These are phyloP conservation scores for Sialis lutaria DNA, from an alignment of 2,888 invertebrate species.

Conservation along the genomic window DNA sequence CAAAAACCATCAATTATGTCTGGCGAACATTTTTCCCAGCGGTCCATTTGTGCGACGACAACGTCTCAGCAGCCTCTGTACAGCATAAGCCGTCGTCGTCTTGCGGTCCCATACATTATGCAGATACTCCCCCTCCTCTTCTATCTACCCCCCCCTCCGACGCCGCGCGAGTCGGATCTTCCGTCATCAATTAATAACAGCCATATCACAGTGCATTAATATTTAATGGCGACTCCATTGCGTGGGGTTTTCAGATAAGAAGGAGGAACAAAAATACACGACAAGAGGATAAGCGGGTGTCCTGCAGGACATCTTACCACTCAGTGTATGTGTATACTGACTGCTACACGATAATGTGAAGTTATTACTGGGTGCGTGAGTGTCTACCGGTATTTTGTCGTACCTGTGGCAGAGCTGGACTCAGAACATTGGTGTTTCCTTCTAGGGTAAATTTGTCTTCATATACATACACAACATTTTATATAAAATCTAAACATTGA, in stretches of 20 bases:
- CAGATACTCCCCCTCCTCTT: constrained; percentile 20
- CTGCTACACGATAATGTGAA: too few relatives aligned
- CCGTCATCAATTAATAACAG: constrained; percentile 32
- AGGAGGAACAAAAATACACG: background rate
- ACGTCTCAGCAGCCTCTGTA: background rate
- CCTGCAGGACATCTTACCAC: background rate
- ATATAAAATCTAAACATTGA: too few relatives aligned
- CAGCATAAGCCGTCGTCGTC: constrained; percentile 1
- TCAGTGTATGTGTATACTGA: too few relatives aligned
- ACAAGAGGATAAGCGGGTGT: background rate
- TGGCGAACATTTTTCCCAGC: too few relatives aligned
- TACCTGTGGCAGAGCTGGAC: too few relatives aligned
- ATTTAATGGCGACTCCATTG: constrained; percentile 27
- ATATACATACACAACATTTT: too few relatives aligned
- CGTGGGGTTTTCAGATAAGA: constrained; percentile 5
- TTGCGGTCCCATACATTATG: constrained; percentile 21
- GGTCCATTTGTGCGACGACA: background rate
- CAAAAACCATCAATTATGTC: too few relatives aligned
- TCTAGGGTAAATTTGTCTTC: too few relatives aligned
- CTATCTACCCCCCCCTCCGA: too few relatives aligned
- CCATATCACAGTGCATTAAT: constrained; percentile 29
- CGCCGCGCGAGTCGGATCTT: constrained; percentile 5
- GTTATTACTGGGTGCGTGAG: too few relatives aligned
- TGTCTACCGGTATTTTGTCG: too few relatives aligned
- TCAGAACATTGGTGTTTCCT: too few relatives aligned